Conservation (phyloP, 2,888 invertebrate genomes). For the Metalampra italica region DNA sequence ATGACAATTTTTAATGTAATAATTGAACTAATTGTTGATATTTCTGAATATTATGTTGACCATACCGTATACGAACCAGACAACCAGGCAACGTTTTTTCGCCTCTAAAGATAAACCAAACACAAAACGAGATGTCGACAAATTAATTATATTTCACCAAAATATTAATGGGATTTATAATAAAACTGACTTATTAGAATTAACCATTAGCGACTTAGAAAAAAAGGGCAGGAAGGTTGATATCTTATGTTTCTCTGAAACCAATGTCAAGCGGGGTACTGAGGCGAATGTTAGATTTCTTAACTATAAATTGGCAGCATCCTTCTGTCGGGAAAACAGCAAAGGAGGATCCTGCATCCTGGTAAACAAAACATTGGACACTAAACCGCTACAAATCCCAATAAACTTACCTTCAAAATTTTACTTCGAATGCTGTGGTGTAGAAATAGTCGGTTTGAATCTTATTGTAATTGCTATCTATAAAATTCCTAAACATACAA, state of each 20-base stretch:
- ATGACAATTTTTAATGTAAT: too few relatives aligned
- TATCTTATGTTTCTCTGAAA: constrained; percentile 6
- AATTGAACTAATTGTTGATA: neutral
- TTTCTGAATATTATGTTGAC: too few relatives aligned
- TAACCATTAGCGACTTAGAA: neutral
- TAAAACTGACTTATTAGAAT: constrained; percentile 5
- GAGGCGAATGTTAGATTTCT: constrained; percentile 2
- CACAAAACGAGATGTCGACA: neutral
- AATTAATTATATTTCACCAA: constrained; percentile 1
- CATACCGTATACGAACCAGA: too few relatives aligned
- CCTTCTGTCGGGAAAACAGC: constrained; percentile 3
- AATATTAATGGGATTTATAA: constrained; percentile 4
- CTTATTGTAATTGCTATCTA: constrained; percentile 5
- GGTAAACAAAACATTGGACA: neutral
- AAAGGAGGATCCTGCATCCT: constrained; percentile 3
- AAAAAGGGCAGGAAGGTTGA: constrained; percentile 1
- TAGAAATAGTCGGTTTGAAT: neutral
- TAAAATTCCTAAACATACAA: constrained; percentile 3
- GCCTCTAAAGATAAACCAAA: neutral
- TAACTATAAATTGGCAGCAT: constrained; percentile 1
- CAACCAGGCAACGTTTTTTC: too few relatives aligned
- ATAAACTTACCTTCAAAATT: neutral
- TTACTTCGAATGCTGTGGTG: constrained; percentile 9
- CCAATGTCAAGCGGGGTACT: constrained; percentile 1
- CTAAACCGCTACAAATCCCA: neutral